Percentiles rank a stretch among this genome's conserved stretches.
Evolutionary conservation across 2,113 vertebrate species (phyloP).

Genomic region (Pangasianodon gigas): DNA sequence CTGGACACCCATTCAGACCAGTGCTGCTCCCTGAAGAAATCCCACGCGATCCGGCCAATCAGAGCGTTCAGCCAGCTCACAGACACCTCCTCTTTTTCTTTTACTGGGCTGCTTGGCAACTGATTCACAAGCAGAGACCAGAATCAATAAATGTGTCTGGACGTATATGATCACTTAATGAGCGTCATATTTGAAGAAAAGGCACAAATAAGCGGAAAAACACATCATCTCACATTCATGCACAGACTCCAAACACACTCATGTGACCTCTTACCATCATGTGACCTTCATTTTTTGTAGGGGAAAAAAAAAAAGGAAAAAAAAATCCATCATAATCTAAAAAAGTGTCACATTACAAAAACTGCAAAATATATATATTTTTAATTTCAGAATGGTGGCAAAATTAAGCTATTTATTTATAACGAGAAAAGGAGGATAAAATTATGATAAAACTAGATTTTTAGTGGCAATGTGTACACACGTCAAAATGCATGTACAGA

Average conservation of each 20-base stretch:
- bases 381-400: background rate
- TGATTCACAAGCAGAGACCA: constrained; percentile 59
- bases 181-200: background rate
- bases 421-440: background rate
- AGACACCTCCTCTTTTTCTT: constrained; percentile 76
- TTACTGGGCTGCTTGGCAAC: constrained; percentile 73
- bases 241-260: constrained; percentile 5
- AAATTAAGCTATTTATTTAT: background rate
- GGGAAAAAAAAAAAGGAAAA: background rate
- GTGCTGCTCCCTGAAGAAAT: constrained; percentile 96
- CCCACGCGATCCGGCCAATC: constrained; percentile 94
- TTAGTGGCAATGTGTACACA: background rate
- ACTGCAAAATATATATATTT: background rate
- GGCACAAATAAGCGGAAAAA: background rate
- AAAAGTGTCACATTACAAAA: background rate
- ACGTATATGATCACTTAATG: background rate
- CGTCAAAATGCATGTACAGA: background rate
- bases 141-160: background rate
- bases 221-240: background rate
- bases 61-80: constrained; percentile 96
- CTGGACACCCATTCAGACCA: constrained; percentile 95
- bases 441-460: background rate
- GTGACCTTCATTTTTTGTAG: background rate
- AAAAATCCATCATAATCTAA: background rate
- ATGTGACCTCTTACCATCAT: constrained; percentile 5